These are phyloP conservation scores for Lithosia quadra DNA, from an alignment of 2,888 invertebrate genomes.

Conservation along the genomic window DNA sequence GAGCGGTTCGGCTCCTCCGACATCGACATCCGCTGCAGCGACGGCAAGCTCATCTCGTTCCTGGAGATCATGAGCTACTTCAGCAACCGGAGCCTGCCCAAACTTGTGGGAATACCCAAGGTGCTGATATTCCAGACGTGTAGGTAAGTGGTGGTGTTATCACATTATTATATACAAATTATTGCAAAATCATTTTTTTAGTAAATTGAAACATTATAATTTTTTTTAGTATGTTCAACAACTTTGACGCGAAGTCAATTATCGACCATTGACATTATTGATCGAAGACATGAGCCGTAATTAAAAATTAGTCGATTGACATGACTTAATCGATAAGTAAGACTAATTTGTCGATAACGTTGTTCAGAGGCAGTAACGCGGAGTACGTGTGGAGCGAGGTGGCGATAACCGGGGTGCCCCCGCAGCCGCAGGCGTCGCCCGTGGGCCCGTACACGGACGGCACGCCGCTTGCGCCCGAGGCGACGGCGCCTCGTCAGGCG, in stretches of 20 bases:
- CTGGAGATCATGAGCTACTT: conserved; percentile 87
- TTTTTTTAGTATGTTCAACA: too few relatives aligned
- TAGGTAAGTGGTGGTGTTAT: conserved; percentile 71
- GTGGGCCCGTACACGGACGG: conserved; percentile 11
- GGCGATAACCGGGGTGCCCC: conserved; percentile 26
- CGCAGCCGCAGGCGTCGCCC: conserved; percentile 41
- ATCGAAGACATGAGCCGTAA: too few relatives aligned
- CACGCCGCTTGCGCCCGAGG: conserved; percentile 6
- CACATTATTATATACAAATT: neutral
- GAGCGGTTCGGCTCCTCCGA: conserved; percentile 75
- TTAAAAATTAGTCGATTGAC: too few relatives aligned
- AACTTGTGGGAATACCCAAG: conserved; percentile 88
- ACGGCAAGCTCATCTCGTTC: conserved; percentile 83
- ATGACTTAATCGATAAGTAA: too few relatives aligned
- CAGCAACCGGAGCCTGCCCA: conserved; percentile 83
- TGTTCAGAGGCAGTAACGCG: conserved; percentile 58
- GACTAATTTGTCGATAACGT: neutral
- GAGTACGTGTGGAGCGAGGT: conserved; percentile 62
- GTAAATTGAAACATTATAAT: too few relatives aligned
- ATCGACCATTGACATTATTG: too few relatives aligned
- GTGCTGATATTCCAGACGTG: conserved; percentile 92
- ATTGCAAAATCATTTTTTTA: too few relatives aligned
- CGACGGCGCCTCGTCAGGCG: conserved; percentile 3
- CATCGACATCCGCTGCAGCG: conserved; percentile 87
- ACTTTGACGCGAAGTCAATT: too few relatives aligned